Conservation (phyloP, 1,140 invertebrate genomes). For the Anagrus nilaparvatae region DNA sequence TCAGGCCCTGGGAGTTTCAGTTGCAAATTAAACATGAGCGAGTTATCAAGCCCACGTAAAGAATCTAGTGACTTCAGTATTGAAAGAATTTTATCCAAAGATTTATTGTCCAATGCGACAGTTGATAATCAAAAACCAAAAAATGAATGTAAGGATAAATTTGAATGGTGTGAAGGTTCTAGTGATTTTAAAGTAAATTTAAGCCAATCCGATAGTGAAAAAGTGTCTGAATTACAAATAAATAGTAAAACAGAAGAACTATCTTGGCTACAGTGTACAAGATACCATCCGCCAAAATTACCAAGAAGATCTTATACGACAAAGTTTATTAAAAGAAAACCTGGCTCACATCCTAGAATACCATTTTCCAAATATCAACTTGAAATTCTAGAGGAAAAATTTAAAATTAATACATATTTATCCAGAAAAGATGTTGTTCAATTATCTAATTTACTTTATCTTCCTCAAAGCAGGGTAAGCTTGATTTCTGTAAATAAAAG, state of each 20-base stretch:
- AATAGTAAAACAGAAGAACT: constrained; percentile 33
- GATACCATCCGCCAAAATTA: constrained; percentile 64
- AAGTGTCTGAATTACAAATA: neutral
- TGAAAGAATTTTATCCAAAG: constrained; percentile 28
- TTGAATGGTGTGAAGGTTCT: neutral
- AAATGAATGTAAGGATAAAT: no score
- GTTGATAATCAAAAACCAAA: no score
- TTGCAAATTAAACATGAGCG: constrained; percentile 33
- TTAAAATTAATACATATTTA: constrained; percentile 48
- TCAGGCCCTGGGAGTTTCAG: constrained; percentile 19
- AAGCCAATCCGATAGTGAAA: neutral
- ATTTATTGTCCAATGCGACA: no score
- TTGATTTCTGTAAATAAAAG: neutral
- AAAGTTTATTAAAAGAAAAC: constrained; percentile 37
- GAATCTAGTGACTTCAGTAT: constrained; percentile 34
- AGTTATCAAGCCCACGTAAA: constrained; percentile 10
- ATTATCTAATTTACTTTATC: constrained; percentile 45
- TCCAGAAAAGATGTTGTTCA: constrained; percentile 48
- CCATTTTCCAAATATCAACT: constrained; percentile 53
- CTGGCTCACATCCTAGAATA: constrained; percentile 51
- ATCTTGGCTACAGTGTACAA: constrained; percentile 61
- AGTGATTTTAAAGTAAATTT: neutral
- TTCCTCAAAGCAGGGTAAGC: constrained; percentile 53
- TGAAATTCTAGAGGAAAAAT: constrained; percentile 48
- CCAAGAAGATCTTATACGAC: constrained; percentile 48